Base-by-base conservation (phyloP, 2,888 invertebrate genomes). In the Tenthredo livida region DNA sequence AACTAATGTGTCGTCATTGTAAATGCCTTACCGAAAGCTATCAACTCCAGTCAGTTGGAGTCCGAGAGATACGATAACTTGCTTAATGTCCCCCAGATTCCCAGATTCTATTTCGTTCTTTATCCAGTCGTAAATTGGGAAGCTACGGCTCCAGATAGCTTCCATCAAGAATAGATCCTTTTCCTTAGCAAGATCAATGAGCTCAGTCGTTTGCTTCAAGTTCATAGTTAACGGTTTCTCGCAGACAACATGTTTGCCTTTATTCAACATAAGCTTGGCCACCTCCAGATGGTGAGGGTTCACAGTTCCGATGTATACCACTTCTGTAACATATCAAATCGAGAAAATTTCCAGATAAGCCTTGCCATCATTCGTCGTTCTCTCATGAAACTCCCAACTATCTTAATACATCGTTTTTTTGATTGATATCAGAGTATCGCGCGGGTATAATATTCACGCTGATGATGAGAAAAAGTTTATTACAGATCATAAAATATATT, bases 211-310 rank as follows among this genome's bases (percentile, higher is more conserved):
- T 92, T 98, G 96, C 89, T 96, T 96, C 73, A 94, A 94, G 92
- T 97, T 98, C 94, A 98, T 93, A 80, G 97, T 97, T 86, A 98
- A 93, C 0, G 98, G 98, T 93, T 98, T 99, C 93, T 99, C 98
- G 92, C 98, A 98, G 1, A 99, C 94, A 0, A 99, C 96, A 90
- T 97, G 96, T 92, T 98, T 98, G 0, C 97, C 97, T 89, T 96
- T 94, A 86, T 97, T 95, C 40, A 99, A 93, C 95, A 97, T 97
- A 85, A 97, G 90, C 91, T 96, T 96, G 0, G 95, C 94, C 3
- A 97, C 93, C 61, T 95, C 94, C 87, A 95, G 96, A 93, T 99
- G 98, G 87, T 96, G 94, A 0, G 96, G 95, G 92, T 97, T 96
- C 33, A 98, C 93, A 0, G 95, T 94, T 6, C 97, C 98, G 88